These are phyloP conservation scores for Acrobasis consociella DNA, from an alignment of 2,888 invertebrate species.

Conservation along the genomic window DNA sequence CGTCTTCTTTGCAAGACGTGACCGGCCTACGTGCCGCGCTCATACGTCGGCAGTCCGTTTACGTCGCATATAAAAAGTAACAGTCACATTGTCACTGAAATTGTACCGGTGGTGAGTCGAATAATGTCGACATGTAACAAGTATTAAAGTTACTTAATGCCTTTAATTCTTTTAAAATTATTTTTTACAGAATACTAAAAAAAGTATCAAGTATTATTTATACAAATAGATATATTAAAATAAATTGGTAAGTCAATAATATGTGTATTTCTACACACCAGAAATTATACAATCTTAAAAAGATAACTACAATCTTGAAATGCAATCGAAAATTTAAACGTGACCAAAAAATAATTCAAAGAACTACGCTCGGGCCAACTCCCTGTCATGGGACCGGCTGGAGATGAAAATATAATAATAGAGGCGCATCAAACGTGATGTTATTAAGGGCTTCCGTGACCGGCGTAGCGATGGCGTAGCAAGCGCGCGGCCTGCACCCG, in stretches of 20 bases:
- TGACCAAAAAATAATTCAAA: conserved; percentile 56
- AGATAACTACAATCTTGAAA: conserved; percentile 10
- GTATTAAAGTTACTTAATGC: no score
- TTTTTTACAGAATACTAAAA: no score
- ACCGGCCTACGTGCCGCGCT: conserved; percentile 59
- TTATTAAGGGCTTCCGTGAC: conserved; percentile 80
- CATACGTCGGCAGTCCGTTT: conserved; percentile 39
- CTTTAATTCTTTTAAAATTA: no score
- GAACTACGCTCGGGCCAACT: conserved; percentile 52
- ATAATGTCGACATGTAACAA: conserved; percentile 6
- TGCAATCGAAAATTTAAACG: conserved; percentile 43
- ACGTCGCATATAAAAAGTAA: conserved; percentile 44
- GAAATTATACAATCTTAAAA: neutral
- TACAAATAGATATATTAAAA: conserved; percentile 19
- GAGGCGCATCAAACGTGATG: conserved; percentile 83
- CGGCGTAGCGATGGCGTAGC: conserved; percentile 55
- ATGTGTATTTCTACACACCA: neutral
- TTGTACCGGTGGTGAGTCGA: conserved; percentile 9
- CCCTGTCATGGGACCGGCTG: conserved; percentile 73
- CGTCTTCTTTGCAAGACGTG: conserved; percentile 76
- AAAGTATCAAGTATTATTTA: neutral
- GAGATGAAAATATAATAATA: conserved; percentile 82
- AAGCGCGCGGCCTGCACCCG: conserved; percentile 30
- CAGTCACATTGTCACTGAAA: conserved; percentile 34
- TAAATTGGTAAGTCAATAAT: neutral